A percentile compares a stretch with the other conserved stretches of the same genome.
These are phyloP conservation scores for Sebastiscus tertius DNA, from an alignment of 2,797 vertebrate species.

Conservation along the genomic window DNA sequence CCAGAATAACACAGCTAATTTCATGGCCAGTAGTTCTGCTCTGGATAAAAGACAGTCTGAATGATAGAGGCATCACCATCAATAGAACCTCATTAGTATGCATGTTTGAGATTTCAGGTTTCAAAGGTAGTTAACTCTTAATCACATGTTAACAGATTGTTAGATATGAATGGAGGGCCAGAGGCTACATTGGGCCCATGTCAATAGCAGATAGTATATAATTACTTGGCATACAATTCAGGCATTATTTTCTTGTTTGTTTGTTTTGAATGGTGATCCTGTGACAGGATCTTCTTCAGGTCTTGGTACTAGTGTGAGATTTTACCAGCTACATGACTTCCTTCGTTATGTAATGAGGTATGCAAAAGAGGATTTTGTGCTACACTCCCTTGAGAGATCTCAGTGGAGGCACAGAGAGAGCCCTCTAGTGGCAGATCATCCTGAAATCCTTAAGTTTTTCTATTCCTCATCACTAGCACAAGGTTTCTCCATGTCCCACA, in stretches of 20 bases:
- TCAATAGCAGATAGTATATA: neutral
- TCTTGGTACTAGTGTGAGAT: neutral
- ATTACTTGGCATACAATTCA: neutral
- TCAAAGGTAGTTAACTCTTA: neutral
- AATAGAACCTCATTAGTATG: neutral
- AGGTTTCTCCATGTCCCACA: neutral
- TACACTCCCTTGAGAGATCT: neutral
- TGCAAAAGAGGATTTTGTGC: constrained; percentile 27
- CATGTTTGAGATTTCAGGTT: neutral
- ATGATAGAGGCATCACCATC: neutral
- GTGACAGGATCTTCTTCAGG: neutral
- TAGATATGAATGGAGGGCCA: neutral
- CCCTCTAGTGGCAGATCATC: constrained; percentile 33
- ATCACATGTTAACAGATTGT: neutral
- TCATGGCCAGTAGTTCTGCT: neutral
- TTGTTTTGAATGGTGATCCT: neutral
- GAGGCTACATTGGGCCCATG: neutral
- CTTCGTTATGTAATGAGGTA: constrained; percentile 15
- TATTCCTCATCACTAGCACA: neutral
- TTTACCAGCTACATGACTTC: constrained; percentile 9
- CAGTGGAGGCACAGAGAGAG: neutral
- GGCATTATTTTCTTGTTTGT: neutral
- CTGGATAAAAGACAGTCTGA: neutral
- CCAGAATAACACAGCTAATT: neutral
- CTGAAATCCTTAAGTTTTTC: neutral